Evolutionary conservation across 2,888 invertebrate genomes (phyloP).

Genomic region (Pollenia labialis): DNA sequence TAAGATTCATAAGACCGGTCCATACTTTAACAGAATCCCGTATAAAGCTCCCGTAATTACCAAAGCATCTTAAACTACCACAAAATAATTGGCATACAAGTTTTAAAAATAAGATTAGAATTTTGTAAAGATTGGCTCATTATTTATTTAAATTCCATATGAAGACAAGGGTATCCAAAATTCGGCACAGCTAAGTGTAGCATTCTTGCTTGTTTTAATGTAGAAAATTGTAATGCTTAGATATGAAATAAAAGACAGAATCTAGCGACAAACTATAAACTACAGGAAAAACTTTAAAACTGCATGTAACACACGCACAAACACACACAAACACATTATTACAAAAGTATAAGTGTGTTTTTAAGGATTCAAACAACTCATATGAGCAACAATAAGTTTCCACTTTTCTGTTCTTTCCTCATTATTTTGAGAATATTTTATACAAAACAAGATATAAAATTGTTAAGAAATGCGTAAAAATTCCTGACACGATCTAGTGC

Average conservation of each 20-base stretch:
- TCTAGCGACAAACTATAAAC: constrained; percentile 56
- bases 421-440: constrained; percentile 46
- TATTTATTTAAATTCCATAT: too few species aligned
- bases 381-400: constrained; percentile 36
- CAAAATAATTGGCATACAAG: too few species aligned
- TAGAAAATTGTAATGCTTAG: constrained; percentile 8
- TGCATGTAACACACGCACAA: background rate
- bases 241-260: constrained; percentile 54
- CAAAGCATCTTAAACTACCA: too few species aligned
- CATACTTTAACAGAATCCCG: too few species aligned
- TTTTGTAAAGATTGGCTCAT: too few species aligned
- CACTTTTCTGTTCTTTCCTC: constrained; percentile 20
- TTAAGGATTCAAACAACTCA: background rate
- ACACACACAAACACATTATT: background rate
- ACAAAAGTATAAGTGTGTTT: background rate
- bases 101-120: too few species aligned
- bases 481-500: constrained; percentile 63
- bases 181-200: too few species aligned
- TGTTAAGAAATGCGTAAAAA: constrained; percentile 70
- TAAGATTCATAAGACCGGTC: too few species aligned
- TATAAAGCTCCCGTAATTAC: too few species aligned
- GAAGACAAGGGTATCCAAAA: too few species aligned
- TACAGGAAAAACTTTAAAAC: constrained; percentile 53
- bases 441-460: constrained; percentile 63
- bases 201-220: background rate